Conservation (phyloP, 2,797 vertebrate genomes). For the Sebastes oblongus region DNA sequence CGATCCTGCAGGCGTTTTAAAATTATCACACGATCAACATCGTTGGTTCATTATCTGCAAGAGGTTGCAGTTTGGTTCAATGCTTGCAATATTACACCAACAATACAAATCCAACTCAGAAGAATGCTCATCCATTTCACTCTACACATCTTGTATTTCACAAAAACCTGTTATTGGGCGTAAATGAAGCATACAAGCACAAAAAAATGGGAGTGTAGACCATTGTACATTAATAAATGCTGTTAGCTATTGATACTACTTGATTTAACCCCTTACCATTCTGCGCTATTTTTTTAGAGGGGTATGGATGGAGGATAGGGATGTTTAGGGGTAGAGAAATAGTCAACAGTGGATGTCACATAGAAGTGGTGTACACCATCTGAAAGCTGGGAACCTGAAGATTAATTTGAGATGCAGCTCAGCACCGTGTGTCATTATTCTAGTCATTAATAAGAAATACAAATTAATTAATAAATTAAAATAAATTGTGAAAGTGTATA, state of each 20-base stretch:
- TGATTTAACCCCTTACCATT: neutral
- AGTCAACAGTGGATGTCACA: no score
- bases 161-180: neutral
- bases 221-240: neutral
- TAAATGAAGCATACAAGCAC: neutral
- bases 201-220: neutral
- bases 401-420: no score
- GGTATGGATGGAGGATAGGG: no score
- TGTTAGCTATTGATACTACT: neutral
- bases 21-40: neutral
- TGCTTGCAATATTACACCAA: neutral
- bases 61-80: neutral
- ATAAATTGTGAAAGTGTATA: no score
- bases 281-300: no score
- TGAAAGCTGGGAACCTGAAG: no score
- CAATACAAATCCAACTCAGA: neutral
- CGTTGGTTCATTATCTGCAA: neutral
- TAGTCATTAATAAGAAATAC: no score
- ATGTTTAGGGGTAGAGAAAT: no score
- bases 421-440: no score
- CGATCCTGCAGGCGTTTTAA: neutral
- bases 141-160: neutral
- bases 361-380: no score
- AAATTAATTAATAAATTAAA: no score
- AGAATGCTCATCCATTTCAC: neutral